A percentile compares a stretch with the other conserved stretches of the same genome.
phyloP scores from a whole-genome alignment of 2,113 vertebrate species.

The Trogon melanurus region DNA sequence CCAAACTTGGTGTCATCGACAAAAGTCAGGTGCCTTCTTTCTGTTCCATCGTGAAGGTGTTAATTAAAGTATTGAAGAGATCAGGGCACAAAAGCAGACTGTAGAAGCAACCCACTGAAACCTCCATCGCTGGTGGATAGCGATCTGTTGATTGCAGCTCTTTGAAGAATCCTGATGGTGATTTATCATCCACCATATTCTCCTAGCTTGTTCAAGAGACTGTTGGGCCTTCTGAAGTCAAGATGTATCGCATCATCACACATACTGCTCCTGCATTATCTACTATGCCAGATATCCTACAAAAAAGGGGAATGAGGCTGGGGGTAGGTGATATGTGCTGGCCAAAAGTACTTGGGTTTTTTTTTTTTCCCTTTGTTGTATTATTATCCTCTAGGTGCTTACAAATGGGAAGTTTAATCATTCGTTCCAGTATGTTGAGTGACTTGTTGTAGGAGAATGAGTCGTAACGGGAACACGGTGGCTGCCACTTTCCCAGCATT shows the following conservation, averaged over 20 bases:
- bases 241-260: background rate
- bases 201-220: background rate
- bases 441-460: background rate
- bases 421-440: background rate
- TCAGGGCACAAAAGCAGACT: background rate
- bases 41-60: background rate
- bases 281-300: background rate
- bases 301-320: background rate
- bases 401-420: background rate
- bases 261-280: background rate
- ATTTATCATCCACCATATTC: background rate
- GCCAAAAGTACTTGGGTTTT: background rate
- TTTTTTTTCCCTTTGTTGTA: background rate
- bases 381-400: background rate
- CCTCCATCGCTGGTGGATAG: background rate
- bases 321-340: background rate
- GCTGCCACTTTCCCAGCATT: background rate
- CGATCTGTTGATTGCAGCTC: background rate
- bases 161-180: background rate
- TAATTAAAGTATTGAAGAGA: constrained; percentile 18
- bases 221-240: background rate
- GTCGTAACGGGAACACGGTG: fast-evolving
- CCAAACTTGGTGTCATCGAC: background rate
- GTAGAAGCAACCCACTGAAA: background rate
- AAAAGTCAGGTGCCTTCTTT: background rate